These are phyloP conservation scores for Oxyteleia sp. DNA, from an alignment of 2,888 invertebrate species.

Conservation along the genomic window DNA sequence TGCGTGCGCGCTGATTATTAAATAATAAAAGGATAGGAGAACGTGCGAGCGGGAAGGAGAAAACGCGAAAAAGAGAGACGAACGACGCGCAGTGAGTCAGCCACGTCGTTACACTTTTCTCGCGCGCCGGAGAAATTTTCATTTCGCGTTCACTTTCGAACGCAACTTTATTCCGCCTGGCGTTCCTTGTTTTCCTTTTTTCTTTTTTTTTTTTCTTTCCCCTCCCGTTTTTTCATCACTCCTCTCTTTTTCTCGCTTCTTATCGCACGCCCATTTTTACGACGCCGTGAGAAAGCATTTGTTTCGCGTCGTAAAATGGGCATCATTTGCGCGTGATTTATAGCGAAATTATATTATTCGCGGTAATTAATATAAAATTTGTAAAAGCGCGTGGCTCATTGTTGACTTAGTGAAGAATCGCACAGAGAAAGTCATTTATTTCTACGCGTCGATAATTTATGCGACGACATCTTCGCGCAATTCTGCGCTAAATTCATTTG, in stretches of 20 bases:
- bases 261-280: not conserved
- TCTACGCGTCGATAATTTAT: conserved; percentile 18
- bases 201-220: no score
- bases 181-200: no score
- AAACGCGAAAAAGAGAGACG: conserved; percentile 17
- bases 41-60: conserved; percentile 6
- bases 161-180: not conserved
- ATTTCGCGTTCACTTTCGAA: conserved; percentile 4
- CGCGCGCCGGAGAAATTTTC: conserved; percentile 29
- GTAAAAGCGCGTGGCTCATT: conserved; percentile 27
- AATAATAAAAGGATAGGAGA: conserved; percentile 60
- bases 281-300: conserved; percentile 17
- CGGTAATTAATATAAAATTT: conserved; percentile 34
- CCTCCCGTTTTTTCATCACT: not conserved
- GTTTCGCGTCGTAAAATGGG: conserved; percentile 13
- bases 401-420: conserved; percentile 31
- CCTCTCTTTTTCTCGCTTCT: conserved; percentile 1
- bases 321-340: conserved; percentile 43
- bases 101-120: conserved; percentile 34
- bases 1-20: conserved; percentile 60
- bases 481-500: no score
- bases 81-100: conserved; percentile 42
- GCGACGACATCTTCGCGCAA: not conserved
- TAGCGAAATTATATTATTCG: conserved; percentile 35
- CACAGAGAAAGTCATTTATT: conserved; percentile 28